Evolutionary conservation across 1,140 invertebrate species (phyloP).

Genomic region (Drosophila lini): DNA sequence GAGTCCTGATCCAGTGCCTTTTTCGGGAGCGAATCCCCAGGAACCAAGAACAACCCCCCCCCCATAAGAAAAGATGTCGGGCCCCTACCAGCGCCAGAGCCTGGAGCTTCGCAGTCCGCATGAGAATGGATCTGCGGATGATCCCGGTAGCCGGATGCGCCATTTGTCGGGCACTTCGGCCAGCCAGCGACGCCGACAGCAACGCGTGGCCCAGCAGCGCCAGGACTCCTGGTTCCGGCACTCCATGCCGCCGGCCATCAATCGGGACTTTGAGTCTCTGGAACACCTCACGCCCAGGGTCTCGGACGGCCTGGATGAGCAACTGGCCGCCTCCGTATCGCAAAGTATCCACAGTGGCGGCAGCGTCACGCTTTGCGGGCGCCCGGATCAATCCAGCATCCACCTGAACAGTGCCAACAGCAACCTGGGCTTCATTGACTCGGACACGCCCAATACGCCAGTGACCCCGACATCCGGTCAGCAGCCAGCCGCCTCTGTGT

Average conservation of each 20-base stretch:
- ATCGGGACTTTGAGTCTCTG: conserved; percentile 74
- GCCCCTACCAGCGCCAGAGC: conserved; percentile 60
- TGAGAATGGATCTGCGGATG: conserved; percentile 10
- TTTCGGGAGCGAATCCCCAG: conserved; percentile 24
- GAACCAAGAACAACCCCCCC: not conserved
- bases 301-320: conserved; percentile 70
- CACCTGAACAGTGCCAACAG: conserved; percentile 80
- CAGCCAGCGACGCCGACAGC: conserved; percentile 66
- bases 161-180: conserved; percentile 31
- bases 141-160: conserved; percentile 30
- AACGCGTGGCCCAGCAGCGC: conserved; percentile 59
- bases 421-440: conserved; percentile 79
- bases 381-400: conserved; percentile 60
- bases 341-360: conserved; percentile 46
- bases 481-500: conserved; percentile 47
- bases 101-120: conserved; percentile 57
- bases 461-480: conserved; percentile 51
- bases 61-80: conserved; percentile 46
- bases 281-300: conserved; percentile 63
- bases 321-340: conserved; percentile 67
- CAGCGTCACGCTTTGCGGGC: conserved; percentile 44
- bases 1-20: conserved; percentile 50
- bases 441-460: conserved; percentile 75
- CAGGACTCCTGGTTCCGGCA: conserved; percentile 80
- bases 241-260: conserved; percentile 77